Base-by-base conservation (phyloP, 1,140 invertebrate genomes). In the Campoletis sonorensis region DNA sequence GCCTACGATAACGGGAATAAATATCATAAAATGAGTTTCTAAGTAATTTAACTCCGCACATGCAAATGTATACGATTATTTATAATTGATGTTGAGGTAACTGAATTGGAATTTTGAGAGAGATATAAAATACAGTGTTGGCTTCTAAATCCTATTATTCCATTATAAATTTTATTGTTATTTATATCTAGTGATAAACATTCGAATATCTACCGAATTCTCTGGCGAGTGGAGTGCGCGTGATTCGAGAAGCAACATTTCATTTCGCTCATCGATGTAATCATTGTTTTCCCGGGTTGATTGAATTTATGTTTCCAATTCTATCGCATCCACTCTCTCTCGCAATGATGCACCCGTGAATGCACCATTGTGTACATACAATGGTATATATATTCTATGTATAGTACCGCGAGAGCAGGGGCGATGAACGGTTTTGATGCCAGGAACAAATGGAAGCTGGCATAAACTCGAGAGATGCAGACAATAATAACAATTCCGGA, bases 401-500 rank as follows among this genome's bases (percentile, higher is more conserved):
- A 76, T 81, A 81, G 72, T 54, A n/a, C n/a, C 40, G 37, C 72
- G 72, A 13, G 49, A 75, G 40, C 40, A 26, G 40, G 70, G 49
- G 72, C 72, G 21, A 30, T 23, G 45, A 15, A 75, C 72, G 72
- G 16, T 79, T 67, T 68, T 49, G 77, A 67, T 79, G 67, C 77
- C 75, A 80, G 40, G 80, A 86, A 83, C 61, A 76, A 72, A 83
- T 81, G 37, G 68, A 81, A 81, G 49, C 71, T 64, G 45, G 54
- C 61, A 70, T 61, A 79, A 83, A 75, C 37, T 76, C 49, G 49
- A 23, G 61, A 79, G 77, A 67, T 58, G 37, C 21, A 72, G 79
- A 81, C 79, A 82, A 85, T 83, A 83, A 85, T 83, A 83, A 84
- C 83, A 79, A 79, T 77, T 80, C 83, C 64, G 45, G 40, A 83